These are phyloP conservation scores for Strigamia crassipes DNA, from an alignment of 2,888 invertebrate genomes.

Conservation along the genomic window DNA sequence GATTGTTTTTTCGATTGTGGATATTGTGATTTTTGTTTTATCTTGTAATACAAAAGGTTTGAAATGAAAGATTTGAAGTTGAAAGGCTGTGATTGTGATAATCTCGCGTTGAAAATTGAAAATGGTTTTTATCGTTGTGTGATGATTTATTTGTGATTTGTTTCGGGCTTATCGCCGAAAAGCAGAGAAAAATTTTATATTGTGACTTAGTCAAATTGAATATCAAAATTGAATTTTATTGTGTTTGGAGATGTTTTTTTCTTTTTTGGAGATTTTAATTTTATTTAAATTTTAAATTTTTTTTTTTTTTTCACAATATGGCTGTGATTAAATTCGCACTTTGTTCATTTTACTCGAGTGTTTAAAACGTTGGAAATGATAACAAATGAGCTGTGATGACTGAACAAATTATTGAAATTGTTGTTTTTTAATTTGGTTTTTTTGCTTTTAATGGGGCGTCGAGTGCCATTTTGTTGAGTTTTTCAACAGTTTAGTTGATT, in stretches of 20 bases:
- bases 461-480: not conserved
- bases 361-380: not conserved
- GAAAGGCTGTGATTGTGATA: slow-evolving; percentile 13
- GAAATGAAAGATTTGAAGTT: not conserved
- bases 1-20: not conserved
- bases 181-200: too few species aligned
- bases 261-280: not conserved
- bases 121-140: not conserved
- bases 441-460: not conserved
- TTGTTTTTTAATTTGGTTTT: not conserved
- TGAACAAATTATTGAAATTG: not conserved
- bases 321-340: slow-evolving; percentile 24
- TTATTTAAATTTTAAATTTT: not conserved
- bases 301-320: slow-evolving; percentile 2
- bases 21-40: slow-evolving; percentile 28
- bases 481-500: not conserved
- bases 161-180: not conserved
- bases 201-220: not conserved
- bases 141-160: not conserved
- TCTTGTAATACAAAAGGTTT: not conserved
- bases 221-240: not conserved
- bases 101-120: not conserved
- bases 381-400: slow-evolving; percentile 6
- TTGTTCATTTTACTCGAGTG: not conserved
- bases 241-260: too few species aligned